These are phyloP conservation scores for Adela reaumurella DNA, from an alignment of 2,888 invertebrate species.

Conservation along the genomic window DNA sequence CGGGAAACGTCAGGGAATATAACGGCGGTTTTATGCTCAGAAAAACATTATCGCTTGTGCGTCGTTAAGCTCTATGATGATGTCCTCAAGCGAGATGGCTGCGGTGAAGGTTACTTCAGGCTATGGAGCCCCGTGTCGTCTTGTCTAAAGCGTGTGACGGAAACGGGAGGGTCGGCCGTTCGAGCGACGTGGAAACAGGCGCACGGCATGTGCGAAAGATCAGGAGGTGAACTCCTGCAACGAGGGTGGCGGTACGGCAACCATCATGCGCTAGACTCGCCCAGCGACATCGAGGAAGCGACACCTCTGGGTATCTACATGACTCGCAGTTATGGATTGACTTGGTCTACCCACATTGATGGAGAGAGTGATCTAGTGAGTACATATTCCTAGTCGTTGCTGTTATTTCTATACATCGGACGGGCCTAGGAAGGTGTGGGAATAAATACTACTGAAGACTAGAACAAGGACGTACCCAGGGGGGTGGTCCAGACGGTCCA, in stretches of 20 bases:
- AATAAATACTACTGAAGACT: no score
- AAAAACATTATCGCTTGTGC: constrained; percentile 35
- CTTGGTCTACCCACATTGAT: constrained; percentile 19
- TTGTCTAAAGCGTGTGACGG: constrained; percentile 22
- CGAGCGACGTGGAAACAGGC: constrained; percentile 41
- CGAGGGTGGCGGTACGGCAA: constrained; percentile 44
- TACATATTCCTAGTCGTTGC: no score
- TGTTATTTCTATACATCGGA: no score
- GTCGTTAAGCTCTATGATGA: constrained; percentile 29
- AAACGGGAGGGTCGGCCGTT: constrained; percentile 24
- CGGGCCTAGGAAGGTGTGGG: no score
- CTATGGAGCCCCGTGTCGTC: constrained; percentile 33
- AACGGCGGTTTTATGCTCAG: constrained; percentile 30
- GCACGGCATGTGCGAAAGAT: constrained; percentile 24
- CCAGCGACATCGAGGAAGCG: not conserved
- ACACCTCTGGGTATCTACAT: constrained; percentile 30
- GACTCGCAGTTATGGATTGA: constrained; percentile 17
- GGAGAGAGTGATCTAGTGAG: constrained; percentile 21
- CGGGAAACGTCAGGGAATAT: constrained; percentile 24
- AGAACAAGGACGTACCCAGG: no score
- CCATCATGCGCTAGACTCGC: constrained; percentile 18
- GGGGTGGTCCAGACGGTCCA: no score
- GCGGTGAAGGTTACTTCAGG: constrained; percentile 23
- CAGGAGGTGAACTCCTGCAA: constrained; percentile 28
- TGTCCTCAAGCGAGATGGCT: constrained; percentile 21